Conservation (phyloP, 2,113 vertebrate species). For the Larimichthys crocea region DNA sequence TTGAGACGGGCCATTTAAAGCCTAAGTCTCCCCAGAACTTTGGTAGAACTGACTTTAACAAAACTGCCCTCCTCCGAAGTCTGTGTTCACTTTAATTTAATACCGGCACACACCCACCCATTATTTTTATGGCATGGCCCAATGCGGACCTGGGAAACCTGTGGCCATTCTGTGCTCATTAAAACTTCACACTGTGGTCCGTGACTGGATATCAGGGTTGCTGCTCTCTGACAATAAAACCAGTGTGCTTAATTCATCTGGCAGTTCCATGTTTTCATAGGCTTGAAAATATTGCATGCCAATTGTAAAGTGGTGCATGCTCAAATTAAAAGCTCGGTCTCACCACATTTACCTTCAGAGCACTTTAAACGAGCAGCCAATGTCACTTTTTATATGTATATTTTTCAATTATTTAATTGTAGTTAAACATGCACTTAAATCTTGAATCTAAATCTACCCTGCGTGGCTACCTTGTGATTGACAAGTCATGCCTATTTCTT, state of each 20-base stretch:
- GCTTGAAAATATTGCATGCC: slow-evolving; percentile 9
- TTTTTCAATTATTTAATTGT: neutral
- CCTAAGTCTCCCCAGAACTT: slow-evolving; percentile 39
- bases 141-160: slow-evolving; percentile 48
- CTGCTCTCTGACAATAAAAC: slow-evolving; percentile 62
- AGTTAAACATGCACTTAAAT: too few relatives aligned
- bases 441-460: too few relatives aligned
- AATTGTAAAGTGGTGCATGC: slow-evolving; percentile 5
- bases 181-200: slow-evolving; percentile 70
- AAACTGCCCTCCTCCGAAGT: slow-evolving; percentile 54
- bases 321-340: slow-evolving; percentile 1
- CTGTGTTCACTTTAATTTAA: slow-evolving; percentile 69
- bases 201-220: slow-evolving; percentile 63
- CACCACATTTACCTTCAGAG: neutral
- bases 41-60: slow-evolving; percentile 53
- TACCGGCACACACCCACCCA: slow-evolving; percentile 68
- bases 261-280: slow-evolving; percentile 33
- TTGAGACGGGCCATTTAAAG: slow-evolving; percentile 62
- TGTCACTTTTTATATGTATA: neutral
- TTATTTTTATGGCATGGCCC: slow-evolving; percentile 75
- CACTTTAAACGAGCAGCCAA: neutral
- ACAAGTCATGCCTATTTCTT: too few relatives aligned
- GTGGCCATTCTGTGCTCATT: slow-evolving; percentile 71
- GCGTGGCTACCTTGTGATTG: too few relatives aligned
- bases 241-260: slow-evolving; percentile 37